These are phyloP conservation scores for Syrmaticus mikado DNA, from an alignment of 2,113 vertebrate genomes.

Conservation along the genomic window DNA sequence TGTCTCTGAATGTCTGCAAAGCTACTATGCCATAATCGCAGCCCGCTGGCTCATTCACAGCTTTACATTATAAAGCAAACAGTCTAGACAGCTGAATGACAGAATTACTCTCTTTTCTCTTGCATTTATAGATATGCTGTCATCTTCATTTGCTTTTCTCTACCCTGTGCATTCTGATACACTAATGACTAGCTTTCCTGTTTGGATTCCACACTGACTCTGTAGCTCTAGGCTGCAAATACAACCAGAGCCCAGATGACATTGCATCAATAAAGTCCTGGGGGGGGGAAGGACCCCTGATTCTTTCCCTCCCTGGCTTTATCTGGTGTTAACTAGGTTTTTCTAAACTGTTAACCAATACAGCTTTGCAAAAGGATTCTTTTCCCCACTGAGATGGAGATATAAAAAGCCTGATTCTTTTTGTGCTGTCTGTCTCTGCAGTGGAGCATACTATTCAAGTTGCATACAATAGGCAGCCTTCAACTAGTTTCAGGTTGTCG, in stretches of 20 bases:
- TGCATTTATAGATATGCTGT: slow-evolving; percentile 76
- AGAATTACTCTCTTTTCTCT: slow-evolving; percentile 76
- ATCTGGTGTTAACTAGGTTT: slow-evolving; percentile 1
- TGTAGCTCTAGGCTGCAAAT: slow-evolving; percentile 72
- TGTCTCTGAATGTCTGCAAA: slow-evolving; percentile 81
- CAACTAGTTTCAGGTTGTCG: not conserved
- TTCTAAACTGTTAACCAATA: not conserved
- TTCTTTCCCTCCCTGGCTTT: slow-evolving; percentile 30
- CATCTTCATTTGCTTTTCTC: slow-evolving; percentile 75
- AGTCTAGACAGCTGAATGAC: slow-evolving; percentile 84
- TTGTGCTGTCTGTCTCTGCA: not conserved
- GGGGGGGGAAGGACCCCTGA: not conserved
- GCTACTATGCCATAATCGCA: slow-evolving; percentile 69
- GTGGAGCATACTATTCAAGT: not conserved
- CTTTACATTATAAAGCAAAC: slow-evolving; percentile 83
- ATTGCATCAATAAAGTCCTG: slow-evolving; percentile 4
- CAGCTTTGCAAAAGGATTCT: not conserved
- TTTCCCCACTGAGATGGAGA: not conserved
- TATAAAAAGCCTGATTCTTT: not conserved
- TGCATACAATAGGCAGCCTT: not conserved
- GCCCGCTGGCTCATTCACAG: slow-evolving; percentile 74
- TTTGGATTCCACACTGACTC: slow-evolving; percentile 76
- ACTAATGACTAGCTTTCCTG: slow-evolving; percentile 78
- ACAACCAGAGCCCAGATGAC: slow-evolving; percentile 55
- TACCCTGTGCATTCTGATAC: slow-evolving; percentile 76